Conservation (phyloP, 2,113 vertebrate genomes). For the Haemorhous mexicanus region DNA sequence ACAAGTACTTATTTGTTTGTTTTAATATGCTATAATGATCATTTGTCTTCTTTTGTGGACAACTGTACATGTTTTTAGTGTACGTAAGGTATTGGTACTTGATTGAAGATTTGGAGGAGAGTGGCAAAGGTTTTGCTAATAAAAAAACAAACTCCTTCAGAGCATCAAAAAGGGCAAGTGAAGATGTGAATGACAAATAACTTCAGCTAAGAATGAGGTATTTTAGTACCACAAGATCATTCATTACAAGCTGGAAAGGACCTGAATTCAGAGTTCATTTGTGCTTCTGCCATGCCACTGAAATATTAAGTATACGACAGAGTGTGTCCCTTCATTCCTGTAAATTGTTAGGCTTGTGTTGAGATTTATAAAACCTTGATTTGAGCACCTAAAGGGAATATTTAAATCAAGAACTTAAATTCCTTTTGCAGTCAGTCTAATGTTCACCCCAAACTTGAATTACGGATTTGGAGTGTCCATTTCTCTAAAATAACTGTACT, state of each 20-base stretch:
- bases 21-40: slow-evolving; percentile 50
- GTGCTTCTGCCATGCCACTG: background rate
- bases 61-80: slow-evolving; percentile 29
- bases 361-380: background rate
- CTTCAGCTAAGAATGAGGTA: background rate
- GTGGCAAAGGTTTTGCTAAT: slow-evolving; percentile 68
- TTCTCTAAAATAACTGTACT: background rate
- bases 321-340: background rate
- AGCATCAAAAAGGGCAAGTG: slow-evolving; percentile 20
- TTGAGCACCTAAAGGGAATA: background rate
- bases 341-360: background rate
- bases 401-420: background rate
- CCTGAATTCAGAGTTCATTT: background rate
- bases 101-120: slow-evolving; percentile 50
- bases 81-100: slow-evolving; percentile 40
- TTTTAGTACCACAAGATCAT: background rate
- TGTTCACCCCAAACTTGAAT: background rate
- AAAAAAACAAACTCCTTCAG: slow-evolving; percentile 71
- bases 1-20: slow-evolving; percentile 66
- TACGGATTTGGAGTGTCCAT: background rate
- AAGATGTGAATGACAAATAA: slow-evolving; percentile 17
- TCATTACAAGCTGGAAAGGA: background rate
- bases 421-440: background rate
- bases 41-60: slow-evolving; percentile 13
- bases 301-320: background rate